Base-by-base conservation (phyloP, 2,888 invertebrate species). In the Lymantria dispar region DNA sequence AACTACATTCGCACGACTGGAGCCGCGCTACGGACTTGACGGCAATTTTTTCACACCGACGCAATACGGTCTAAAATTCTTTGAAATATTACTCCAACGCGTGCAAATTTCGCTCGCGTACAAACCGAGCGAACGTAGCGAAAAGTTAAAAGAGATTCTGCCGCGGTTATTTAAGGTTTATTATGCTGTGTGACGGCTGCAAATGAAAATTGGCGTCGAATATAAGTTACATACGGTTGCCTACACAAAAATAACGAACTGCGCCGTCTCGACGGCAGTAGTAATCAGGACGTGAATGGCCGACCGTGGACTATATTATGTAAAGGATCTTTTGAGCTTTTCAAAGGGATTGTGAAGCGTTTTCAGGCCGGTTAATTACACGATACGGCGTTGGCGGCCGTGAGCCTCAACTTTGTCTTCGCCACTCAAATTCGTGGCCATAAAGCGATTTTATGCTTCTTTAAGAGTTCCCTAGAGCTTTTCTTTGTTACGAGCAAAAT, bases 191-290 rank as follows among this genome's bases (percentile, higher is more conserved):
- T 40, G 43, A 43, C 33, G 43, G 33, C 52, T 52, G 65, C 68
- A 71, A 70, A 72, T 68, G 64, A 66, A 67, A 58, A 58, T 62
- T 62, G 72, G 68, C 70, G 62, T 65, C 62, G 66, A 75, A 74
- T 74, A 70, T 74, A 78, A 78, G 74, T 83, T 84, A 83, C 78
- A 79, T 82, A 86, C 89, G 91, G 83, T 81, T 89, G 87, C 88
- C 82, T 91, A 82, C 85, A 89, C 91, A 87, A 90, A 91, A 91
- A 91, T 91, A 91, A 91, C 90, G 89, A 91, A 87, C 83, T 73
- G 70, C 72, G 69, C 70, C 73, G 76, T 70, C 72, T 78, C 78
- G 80, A 81, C 78, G 72, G 72, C 72, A 70, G 72, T 76, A 78
- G 82, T 84, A 83, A 84, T 85, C 87, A 82, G 72, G 78, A 74